Percentiles rank a stretch among this genome's conserved stretches.
Evolutionary conservation across 2,113 vertebrate genomes (phyloP).

Genomic region (Oreochromis aureus): DNA sequence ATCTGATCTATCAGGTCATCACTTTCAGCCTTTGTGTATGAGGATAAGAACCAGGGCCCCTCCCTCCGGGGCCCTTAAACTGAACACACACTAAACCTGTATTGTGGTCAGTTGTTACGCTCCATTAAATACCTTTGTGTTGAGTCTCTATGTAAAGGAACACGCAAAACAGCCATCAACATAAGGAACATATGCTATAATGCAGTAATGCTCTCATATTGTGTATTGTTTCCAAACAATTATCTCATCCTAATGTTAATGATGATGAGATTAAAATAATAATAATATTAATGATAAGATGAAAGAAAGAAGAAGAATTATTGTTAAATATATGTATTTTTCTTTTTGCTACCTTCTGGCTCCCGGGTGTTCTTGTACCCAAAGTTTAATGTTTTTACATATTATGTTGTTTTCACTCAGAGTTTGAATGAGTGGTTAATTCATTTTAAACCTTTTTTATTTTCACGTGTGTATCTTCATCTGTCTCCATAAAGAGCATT

Average conservation of each 20-base stretch:
- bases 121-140: no score
- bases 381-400: not conserved
- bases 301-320: no score
- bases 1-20: not conserved
- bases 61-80: rapidly evolving
- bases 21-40: not conserved
- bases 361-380: not conserved
- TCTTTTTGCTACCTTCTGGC: not conserved
- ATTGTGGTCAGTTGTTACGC: not conserved
- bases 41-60: not conserved
- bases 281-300: not conserved
- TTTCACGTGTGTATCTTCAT: not conserved
- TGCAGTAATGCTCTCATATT: not conserved
- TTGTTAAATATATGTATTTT: not conserved
- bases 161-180: not conserved
- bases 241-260: not conserved
- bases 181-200: not conserved
- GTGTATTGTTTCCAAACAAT: not conserved
- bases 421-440: not conserved
- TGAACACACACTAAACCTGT: no score
- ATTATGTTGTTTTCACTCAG: not conserved
- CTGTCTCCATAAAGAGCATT: not conserved
- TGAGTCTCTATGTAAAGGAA: not conserved
- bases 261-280: not conserved
- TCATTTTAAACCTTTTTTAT: not conserved